Base-by-base conservation (phyloP, 2,797 vertebrate genomes). In the Sebastes reedi region DNA sequence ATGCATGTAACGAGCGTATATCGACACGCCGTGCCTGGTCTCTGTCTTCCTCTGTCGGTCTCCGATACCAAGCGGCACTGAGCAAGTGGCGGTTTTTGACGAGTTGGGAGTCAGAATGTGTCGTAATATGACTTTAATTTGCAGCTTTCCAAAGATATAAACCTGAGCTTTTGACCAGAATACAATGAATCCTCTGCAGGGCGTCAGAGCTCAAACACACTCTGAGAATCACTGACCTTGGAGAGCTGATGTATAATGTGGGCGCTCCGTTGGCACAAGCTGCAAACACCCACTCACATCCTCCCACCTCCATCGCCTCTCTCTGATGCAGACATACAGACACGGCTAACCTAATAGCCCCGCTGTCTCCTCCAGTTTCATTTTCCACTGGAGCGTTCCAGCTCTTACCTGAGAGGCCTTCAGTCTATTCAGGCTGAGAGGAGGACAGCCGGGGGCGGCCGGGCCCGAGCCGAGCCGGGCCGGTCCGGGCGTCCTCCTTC, bases 351-450 rank as follows among this genome's bases (percentile, higher is more conserved):
- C 88, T 85, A 84, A 84, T 75, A 62, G 75, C 77, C 68, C 6
- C 29, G 32, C 81, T n/a, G 79, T 75, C 89, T 93, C 75, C 89
- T 94, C 88, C 1, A 65, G 90, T 94, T 95, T 94, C 88, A 92
- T 94, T 94, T 94, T 94, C 93, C 92, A 84, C 86, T 69, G 69
- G 5, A 80, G 72, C 24, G 67, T 83, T 92, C 85, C 84, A 85
- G 73, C 87, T 88, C 86, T 67, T 70, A 82, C 81, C 86, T 90
- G 88, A 82, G 77, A 84, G 27, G 32, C 10, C 80, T 77, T 83
- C 80, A 30, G 25, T 54, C 80, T 77, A 82, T 87, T 91, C 85
- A 89, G 77, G 74, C 72, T 34, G 65, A 79, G 62, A 81, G 46
- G 69, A 60, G 62, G 46, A 3, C 65, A 36, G 70, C 13, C 25